Percentiles rank a stretch among this genome's conserved stretches.
Evolutionary conservation across 2,113 vertebrate genomes (phyloP).

Genomic region (Donacobius atricapilla): DNA sequence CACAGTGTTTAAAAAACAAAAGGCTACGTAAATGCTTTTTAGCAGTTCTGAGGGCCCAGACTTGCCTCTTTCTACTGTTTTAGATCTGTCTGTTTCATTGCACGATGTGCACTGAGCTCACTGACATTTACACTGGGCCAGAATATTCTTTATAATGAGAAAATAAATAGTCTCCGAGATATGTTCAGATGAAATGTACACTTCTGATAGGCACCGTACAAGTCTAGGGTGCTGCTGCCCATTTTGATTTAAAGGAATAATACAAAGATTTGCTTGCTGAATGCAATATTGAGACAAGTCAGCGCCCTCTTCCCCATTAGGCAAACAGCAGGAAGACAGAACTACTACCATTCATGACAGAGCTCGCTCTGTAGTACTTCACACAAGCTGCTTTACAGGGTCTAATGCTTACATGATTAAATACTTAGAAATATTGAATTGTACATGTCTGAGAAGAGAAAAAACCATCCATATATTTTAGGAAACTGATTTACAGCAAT

Average conservation of each 20-base stretch:
- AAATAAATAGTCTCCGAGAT: neutral
- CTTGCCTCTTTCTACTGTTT: neutral
- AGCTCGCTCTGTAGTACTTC: neutral
- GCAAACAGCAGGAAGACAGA: neutral
- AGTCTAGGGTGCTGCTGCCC: neutral
- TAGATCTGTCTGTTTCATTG: neutral
- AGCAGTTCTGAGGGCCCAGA: neutral
- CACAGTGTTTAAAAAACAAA: neutral
- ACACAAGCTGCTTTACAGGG: neutral
- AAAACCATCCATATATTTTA: neutral
- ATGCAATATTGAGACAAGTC: neutral
- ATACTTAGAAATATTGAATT: neutral
- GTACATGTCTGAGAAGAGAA: neutral
- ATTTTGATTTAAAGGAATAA: neutral
- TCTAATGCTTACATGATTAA: neutral
- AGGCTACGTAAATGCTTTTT: neutral
- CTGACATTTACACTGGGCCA: neutral
- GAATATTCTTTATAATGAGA: neutral
- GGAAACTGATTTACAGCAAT: neutral
- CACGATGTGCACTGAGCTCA: neutral
- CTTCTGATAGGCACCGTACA: neutral
- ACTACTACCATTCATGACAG: neutral
- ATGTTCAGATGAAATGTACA: neutral
- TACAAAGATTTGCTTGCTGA: neutral
- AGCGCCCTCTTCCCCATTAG: neutral